These are phyloP conservation scores for Caretta caretta DNA, from an alignment of 2,113 vertebrate species.

Conservation along the genomic window DNA sequence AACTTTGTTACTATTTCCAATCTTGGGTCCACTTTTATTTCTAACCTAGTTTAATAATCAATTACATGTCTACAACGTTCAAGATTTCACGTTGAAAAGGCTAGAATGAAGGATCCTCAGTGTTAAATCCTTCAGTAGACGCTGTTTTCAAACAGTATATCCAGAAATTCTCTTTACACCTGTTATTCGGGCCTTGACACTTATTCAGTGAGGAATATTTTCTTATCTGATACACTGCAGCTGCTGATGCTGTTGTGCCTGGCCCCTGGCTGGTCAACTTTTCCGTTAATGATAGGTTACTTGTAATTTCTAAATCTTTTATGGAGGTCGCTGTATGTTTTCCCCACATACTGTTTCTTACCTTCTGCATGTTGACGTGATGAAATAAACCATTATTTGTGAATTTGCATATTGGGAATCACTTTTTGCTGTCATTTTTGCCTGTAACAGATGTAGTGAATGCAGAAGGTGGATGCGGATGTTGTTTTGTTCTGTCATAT, in stretches of 20 bases:
- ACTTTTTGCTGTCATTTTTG: background rate
- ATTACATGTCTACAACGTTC: background rate
- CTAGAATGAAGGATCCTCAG: background rate
- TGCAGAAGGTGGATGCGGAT: background rate
- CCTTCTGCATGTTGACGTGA: accelerated
- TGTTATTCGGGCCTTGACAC: accelerated
- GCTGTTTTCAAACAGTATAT: background rate
- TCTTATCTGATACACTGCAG: background rate
- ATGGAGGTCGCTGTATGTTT: background rate
- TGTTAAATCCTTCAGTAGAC: background rate
- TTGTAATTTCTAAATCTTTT: background rate
- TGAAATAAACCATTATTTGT: background rate
- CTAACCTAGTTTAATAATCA: background rate
- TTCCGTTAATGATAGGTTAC: background rate
- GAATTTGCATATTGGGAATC: background rate
- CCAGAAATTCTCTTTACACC: background rate
- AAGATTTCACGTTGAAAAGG: background rate
- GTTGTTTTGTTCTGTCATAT: background rate
- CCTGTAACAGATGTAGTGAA: background rate
- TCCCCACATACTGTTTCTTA: background rate
- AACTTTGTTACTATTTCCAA: background rate
- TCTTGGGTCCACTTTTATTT: background rate
- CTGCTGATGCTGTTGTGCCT: background rate
- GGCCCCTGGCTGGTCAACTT: accelerated
- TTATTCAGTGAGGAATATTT: background rate